Conservation (phyloP, 2,113 vertebrate genomes). For the Apodemus speciosus region DNA sequence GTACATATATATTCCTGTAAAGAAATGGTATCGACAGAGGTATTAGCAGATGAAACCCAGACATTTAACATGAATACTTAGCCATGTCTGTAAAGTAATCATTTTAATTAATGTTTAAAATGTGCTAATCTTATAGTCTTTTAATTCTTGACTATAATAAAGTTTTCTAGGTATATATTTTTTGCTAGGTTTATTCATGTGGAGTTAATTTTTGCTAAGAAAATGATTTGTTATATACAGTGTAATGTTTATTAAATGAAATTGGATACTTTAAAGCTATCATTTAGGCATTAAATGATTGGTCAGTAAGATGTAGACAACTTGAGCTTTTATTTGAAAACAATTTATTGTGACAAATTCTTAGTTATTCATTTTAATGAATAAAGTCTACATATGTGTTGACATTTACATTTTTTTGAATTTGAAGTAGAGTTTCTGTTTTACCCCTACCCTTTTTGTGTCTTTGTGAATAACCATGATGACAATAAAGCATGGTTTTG, state of each 20-base stretch:
- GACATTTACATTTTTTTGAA: constrained; percentile 45
- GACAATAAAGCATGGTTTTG: constrained; percentile 18
- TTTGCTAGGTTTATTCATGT: constrained; percentile 6
- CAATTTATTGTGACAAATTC: constrained; percentile 40
- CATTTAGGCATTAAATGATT: constrained; percentile 42
- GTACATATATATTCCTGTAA: constrained; percentile 52
- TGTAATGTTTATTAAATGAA: constrained; percentile 50
- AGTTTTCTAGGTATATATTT: constrained; percentile 57
- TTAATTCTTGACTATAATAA: constrained; percentile 41
- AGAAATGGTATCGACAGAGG: constrained; percentile 18
- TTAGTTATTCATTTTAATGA: constrained; percentile 38
- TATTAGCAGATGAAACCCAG: constrained; percentile 44
- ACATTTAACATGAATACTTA: constrained; percentile 37
- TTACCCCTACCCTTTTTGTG: constrained; percentile 8
- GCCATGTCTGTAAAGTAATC: constrained; percentile 19
- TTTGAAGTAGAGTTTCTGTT: constrained; percentile 47
- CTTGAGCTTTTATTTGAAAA: constrained; percentile 58
- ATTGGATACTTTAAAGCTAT: constrained; percentile 21
- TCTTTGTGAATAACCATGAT: constrained; percentile 30
- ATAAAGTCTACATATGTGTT: not conserved
- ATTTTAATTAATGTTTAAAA: constrained; percentile 27
- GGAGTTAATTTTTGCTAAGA: constrained; percentile 43
- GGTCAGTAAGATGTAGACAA: constrained; percentile 12
- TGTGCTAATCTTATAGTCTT: constrained; percentile 9
- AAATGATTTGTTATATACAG: constrained; percentile 28